These are phyloP conservation scores for Paramuricea clavata DNA, from an alignment of 92 coral and sea anemone species.

Conservation along the genomic window DNA sequence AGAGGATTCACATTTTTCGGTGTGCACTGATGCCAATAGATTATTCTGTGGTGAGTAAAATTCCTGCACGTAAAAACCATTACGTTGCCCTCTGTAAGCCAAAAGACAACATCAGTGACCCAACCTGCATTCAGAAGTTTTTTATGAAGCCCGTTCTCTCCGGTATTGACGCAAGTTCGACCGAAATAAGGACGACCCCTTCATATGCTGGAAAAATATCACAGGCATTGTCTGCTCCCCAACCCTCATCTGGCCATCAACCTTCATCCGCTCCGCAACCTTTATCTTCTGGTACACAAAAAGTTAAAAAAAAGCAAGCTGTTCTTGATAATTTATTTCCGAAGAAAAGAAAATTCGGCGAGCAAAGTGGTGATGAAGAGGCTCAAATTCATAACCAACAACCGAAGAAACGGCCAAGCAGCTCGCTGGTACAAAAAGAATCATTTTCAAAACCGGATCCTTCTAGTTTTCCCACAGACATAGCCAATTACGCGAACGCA, in stretches of 20 bases:
- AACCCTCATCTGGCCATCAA: too few species aligned
- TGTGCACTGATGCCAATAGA: constrained; percentile 50
- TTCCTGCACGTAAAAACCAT: constrained; percentile 22
- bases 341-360: constrained; percentile 14
- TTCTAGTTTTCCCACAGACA: constrained; percentile 29
- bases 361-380: not conserved
- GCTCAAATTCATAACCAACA: not conserved
- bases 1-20: constrained; percentile 32
- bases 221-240: not conserved
- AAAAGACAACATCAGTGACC: not conserved
- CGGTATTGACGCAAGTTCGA: not conserved
- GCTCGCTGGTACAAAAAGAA: not conserved
- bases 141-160: not conserved
- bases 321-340: constrained; percentile 33
- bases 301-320: constrained; percentile 42
- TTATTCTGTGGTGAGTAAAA: constrained; percentile 21
- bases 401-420: constrained; percentile 2
- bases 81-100: constrained; percentile 33
- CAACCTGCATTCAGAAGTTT: not conserved
- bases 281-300: not conserved
- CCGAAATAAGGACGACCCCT: not conserved
- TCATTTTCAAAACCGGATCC: not conserved
- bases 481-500: constrained; percentile 18
- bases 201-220: constrained; percentile 18
- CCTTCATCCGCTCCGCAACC: too few species aligned